Evolutionary conservation across 2,797 vertebrate genomes (phyloP).

Genomic region (Sebastes hubbsi): DNA sequence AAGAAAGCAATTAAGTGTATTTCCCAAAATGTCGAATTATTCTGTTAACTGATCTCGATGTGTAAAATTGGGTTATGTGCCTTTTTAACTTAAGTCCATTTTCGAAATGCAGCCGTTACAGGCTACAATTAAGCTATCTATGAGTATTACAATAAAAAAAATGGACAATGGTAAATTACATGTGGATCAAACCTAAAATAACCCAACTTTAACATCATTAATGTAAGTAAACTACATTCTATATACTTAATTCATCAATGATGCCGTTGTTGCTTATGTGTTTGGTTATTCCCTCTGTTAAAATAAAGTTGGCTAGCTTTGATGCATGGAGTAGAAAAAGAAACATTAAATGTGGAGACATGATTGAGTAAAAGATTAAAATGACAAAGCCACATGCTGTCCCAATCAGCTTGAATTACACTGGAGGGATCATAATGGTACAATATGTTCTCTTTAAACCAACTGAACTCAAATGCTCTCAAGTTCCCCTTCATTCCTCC

Average conservation of each 20-base stretch:
- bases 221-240: too few relatives aligned
- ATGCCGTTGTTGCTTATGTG: background rate
- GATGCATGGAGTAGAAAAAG: background rate
- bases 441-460: conserved; percentile 16
- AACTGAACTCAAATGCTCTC: background rate
- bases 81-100: too few relatives aligned
- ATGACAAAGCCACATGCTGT: background rate
- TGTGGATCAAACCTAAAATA: background rate
- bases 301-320: background rate
- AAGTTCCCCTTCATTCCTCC: background rate
- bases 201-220: background rate
- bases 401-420: background rate
- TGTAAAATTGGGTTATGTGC: fast-evolving
- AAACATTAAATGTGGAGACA: background rate
- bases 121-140: background rate
- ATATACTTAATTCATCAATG: background rate
- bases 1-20: too few relatives aligned
- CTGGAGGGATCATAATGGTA: background rate
- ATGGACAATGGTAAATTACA: background rate
- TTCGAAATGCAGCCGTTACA: background rate
- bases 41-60: background rate
- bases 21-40: background rate
- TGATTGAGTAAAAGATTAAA: background rate
- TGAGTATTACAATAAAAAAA: background rate
- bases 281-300: background rate